phyloP scores from a whole-genome alignment of 2,888 invertebrate species.

The Autographa pulchrina region DNA sequence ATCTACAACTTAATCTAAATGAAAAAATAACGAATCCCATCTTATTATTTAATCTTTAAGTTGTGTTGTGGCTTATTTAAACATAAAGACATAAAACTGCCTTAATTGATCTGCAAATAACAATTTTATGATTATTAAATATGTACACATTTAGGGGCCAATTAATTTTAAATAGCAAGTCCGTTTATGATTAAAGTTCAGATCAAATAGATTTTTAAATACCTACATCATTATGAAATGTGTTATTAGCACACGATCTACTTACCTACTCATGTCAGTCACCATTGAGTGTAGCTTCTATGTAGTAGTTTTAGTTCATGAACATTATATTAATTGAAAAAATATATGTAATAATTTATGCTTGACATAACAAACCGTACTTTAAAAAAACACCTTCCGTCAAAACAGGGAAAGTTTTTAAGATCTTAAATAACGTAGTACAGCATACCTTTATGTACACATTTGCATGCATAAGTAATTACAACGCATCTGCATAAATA shows the following conservation, averaged over 20 bases:
- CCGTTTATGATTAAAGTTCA: neutral
- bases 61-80: neutral
- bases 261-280: no score
- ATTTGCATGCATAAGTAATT: constrained; percentile 20
- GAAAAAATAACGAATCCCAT: neutral
- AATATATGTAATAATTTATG: no score
- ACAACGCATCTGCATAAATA: constrained; percentile 29
- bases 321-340: no score
- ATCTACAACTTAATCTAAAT: neutral
- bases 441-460: constrained; percentile 17
- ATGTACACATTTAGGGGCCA: constrained; percentile 17
- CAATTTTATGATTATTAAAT: constrained; percentile 13
- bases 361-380: neutral
- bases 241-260: neutral
- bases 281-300: no score
- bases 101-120: constrained; percentile 26
- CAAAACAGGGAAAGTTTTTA: constrained; percentile 23
- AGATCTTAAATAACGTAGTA: constrained; percentile 10
- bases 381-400: neutral
- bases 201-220: neutral
- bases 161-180: constrained; percentile 16
- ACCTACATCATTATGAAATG: constrained; percentile 8
- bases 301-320: no score
- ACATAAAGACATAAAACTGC: neutral
- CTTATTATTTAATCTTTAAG: neutral